These are phyloP conservation scores for Ruditapes philippinarum DNA, from an alignment of 1,140 invertebrate species.

Conservation along the genomic window DNA sequence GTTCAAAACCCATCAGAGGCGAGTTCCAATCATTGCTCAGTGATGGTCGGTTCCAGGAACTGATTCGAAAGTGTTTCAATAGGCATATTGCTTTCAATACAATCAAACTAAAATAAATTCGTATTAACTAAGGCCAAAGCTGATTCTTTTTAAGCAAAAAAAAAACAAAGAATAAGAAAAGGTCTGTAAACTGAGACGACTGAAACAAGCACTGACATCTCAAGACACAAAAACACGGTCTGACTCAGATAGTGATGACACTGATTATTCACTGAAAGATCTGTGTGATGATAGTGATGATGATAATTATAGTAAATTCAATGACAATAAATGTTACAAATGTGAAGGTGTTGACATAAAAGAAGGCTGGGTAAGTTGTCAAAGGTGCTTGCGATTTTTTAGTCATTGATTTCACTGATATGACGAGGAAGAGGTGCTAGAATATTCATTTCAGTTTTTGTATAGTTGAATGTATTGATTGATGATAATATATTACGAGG, in stretches of 20 bases:
- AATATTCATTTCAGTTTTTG: background rate
- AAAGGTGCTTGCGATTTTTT: background rate
- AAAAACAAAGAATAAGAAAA: background rate
- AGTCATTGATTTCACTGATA: background rate
- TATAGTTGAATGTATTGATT: background rate
- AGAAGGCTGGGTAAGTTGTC: background rate
- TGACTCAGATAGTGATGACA: background rate
- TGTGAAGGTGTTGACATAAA: background rate
- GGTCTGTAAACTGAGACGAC: background rate
- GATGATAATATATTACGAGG: too few relatives aligned
- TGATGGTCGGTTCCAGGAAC: too few relatives aligned
- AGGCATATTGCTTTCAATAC: too few relatives aligned
- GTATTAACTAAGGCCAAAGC: too few relatives aligned
- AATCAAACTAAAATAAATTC: too few relatives aligned
- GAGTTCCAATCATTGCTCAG: too few relatives aligned
- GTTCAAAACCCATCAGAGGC: too few relatives aligned
- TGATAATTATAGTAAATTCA: too few relatives aligned
- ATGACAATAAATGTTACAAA: background rate
- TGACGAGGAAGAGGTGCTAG: background rate
- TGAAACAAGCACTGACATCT: background rate
- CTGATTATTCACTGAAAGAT: background rate
- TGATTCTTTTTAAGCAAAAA: conserved; percentile 12
- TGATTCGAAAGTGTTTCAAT: too few relatives aligned
- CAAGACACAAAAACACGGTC: background rate
- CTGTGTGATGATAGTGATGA: background rate